Conservation (phyloP, 2,113 vertebrate genomes). For the Calyptommatus sinebrachiatus region DNA sequence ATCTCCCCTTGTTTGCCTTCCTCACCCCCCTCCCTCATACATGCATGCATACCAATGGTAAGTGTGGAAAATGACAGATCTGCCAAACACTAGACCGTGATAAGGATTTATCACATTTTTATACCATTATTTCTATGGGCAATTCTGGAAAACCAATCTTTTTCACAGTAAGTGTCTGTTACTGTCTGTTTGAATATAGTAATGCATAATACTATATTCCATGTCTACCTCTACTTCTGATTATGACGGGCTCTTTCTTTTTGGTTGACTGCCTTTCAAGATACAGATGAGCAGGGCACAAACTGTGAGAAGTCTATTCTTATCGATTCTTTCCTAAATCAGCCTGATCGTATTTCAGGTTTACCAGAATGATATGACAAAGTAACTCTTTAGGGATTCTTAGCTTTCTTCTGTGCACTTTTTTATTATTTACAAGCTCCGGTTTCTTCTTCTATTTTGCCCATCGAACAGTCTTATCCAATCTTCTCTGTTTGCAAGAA, state of each 20-base stretch:
- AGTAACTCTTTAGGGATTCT: slow-evolving; percentile 69
- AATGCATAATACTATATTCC: neutral
- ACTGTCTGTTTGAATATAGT: neutral
- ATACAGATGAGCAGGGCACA: slow-evolving; percentile 19
- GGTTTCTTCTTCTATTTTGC: slow-evolving; percentile 37
- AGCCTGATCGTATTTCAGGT: slow-evolving; percentile 72
- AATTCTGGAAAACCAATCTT: neutral
- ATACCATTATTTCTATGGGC: neutral
- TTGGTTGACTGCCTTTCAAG: neutral
- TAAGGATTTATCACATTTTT: neutral
- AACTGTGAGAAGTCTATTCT: slow-evolving; percentile 54
- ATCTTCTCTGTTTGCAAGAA: slow-evolving; percentile 20
- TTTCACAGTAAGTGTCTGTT: neutral
- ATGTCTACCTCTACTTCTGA: neutral
- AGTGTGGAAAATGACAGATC: too few species aligned
- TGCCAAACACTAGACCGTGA: neutral
- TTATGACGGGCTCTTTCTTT: neutral
- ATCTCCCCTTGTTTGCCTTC: too few species aligned
- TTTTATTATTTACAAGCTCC: slow-evolving; percentile 51
- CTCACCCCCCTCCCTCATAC: too few species aligned
- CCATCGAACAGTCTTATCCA: slow-evolving; percentile 9
- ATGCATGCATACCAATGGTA: too few species aligned
- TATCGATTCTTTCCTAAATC: slow-evolving; percentile 68
- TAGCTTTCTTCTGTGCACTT: slow-evolving; percentile 62
- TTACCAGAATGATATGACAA: slow-evolving; percentile 69